Conservation (phyloP, 2,113 vertebrate genomes). For the Coturnix japonica region DNA sequence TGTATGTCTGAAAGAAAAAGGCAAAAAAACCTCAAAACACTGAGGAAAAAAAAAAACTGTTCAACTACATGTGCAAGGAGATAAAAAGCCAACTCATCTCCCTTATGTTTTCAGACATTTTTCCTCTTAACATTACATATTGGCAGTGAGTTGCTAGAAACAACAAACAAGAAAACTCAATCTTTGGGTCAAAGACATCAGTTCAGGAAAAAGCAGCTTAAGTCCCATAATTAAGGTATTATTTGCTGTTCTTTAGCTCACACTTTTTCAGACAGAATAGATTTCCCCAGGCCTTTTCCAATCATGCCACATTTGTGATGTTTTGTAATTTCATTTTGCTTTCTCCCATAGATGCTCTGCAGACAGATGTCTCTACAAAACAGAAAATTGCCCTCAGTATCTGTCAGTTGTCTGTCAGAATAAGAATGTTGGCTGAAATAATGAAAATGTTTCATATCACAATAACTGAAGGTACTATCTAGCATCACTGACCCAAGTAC, state of each 20-base stretch:
- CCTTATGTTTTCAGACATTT: background rate
- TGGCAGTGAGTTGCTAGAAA: background rate
- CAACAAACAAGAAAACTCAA: background rate
- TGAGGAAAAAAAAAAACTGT: background rate
- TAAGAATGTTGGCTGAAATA: background rate
- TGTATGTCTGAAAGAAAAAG: background rate
- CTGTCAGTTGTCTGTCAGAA: conserved; percentile 4
- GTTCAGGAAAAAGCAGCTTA: background rate
- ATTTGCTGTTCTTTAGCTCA: conserved; percentile 12
- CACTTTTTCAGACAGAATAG: background rate
- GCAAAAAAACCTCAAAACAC: background rate
- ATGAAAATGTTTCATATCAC: background rate
- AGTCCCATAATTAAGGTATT: background rate
- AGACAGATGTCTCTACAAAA: conserved; percentile 13
- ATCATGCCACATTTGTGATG: background rate
- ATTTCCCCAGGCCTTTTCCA: conserved; percentile 20
- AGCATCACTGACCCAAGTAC: background rate
- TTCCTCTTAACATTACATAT: background rate
- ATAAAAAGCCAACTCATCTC: background rate
- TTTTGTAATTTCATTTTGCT: conserved; percentile 12
- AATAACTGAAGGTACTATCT: background rate
- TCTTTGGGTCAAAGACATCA: background rate
- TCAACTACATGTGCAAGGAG: background rate
- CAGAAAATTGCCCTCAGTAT: conserved; percentile 6
- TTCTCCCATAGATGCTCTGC: background rate